These are phyloP conservation scores for Cryptosula pallasiana DNA, from an alignment of 2,888 invertebrate species.

Conservation along the genomic window DNA sequence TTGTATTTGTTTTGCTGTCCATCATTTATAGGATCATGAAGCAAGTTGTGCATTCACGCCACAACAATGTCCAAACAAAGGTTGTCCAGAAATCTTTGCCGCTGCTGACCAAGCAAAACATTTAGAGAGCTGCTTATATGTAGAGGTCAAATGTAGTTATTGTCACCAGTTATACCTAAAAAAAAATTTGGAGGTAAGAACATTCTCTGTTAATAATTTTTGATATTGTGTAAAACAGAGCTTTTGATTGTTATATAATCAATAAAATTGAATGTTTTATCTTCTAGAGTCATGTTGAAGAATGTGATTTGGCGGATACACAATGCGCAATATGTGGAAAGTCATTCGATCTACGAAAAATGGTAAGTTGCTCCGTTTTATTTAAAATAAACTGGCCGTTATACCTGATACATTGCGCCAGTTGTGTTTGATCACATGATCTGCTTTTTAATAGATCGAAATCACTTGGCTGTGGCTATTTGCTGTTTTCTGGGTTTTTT, in stretches of 20 bases:
- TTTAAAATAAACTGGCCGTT: no score
- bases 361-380: no score
- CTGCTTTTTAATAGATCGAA: no score
- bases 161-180: background rate
- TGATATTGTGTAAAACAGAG: no score
- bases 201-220: no score
- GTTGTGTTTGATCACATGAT: no score
- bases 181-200: conserved; percentile 8
- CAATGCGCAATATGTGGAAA: background rate
- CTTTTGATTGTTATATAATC: no score
- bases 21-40: conserved; percentile 6
- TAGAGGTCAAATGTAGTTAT: background rate
- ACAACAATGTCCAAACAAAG: background rate
- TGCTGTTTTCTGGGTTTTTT: no score
- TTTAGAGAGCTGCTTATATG: background rate
- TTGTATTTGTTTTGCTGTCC: no score
- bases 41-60: background rate
- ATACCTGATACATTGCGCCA: no score
- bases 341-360: background rate
- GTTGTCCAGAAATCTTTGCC: background rate
- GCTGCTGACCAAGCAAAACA: background rate
- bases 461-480: no score
- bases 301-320: conserved; percentile 5
- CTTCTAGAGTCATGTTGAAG: background rate
- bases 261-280: no score